These are phyloP conservation scores for Pelodiscus sinensis DNA, from an alignment of 2,113 vertebrate species.

Conservation along the genomic window DNA sequence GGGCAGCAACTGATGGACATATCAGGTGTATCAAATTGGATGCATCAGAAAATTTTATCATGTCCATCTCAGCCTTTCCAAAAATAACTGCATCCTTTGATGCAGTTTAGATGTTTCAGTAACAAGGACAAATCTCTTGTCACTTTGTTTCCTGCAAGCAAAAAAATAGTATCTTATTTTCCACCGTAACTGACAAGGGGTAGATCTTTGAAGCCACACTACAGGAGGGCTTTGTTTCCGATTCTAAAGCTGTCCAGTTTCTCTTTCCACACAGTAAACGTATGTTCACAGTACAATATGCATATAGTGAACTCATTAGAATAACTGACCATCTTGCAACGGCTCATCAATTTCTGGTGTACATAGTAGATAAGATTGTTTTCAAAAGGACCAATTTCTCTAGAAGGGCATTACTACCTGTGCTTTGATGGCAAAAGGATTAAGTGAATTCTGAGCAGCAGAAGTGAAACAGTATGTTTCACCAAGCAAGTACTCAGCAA, in stretches of 20 bases:
- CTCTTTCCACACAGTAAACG: background rate
- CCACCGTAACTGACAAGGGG: background rate
- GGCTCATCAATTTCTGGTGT: background rate
- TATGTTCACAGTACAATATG: accelerated
- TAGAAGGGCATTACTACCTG: background rate
- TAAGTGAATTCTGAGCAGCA: background rate
- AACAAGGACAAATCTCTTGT: background rate
- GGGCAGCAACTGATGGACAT: background rate
- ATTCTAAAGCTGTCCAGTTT: background rate
- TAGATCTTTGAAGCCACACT: background rate
- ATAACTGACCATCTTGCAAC: background rate
- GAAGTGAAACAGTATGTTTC: background rate
- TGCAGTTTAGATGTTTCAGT: background rate
- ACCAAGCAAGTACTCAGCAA: background rate
- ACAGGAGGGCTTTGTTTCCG: background rate
- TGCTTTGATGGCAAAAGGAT: accelerated
- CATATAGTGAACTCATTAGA: background rate
- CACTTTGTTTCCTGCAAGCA: background rate
- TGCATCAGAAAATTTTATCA: background rate
- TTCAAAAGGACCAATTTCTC: background rate
- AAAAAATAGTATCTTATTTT: background rate
- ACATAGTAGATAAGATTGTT: background rate
- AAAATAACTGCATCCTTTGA: background rate
- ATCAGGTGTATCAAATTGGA: background rate
- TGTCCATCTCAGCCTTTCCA: background rate